Base-by-base conservation (phyloP, 2,888 invertebrate genomes). In the Pimpla rufipes region DNA sequence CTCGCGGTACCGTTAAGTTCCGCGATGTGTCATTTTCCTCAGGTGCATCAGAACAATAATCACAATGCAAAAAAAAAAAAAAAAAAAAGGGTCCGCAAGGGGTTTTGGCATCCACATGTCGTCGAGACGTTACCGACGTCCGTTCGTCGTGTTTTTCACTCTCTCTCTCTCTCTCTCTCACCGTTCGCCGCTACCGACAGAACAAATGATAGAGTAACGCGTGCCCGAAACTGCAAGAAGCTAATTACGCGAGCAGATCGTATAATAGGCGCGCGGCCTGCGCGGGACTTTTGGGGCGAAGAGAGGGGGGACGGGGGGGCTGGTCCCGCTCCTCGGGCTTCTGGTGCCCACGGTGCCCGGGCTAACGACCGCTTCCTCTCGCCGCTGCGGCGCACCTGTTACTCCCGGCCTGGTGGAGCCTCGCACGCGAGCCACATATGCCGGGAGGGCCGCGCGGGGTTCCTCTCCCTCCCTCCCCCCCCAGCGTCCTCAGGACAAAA, bases 381-480 rank as follows among this genome's bases (percentile, higher is more conserved):
- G n/a, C n/a, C 29, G 29, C 29, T 29, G 29, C 29, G 29, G 74
- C 68, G 90, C 92, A 92, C 91, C 91, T 92, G 92, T 92, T 92
- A 90, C 90, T 87, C 88, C 85, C 88, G 87, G 85, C 85, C 86
- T 86, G 88, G 86, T 86, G 87, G 84, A 83, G 76, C 81, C 88
- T 83, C 89, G 91, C 92, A 92, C 92, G 92, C 92, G 89, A 92
- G 88, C 91, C 90, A 88, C 92, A 92, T 92, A 91, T 92, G 92
- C 91, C 90, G 87, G 45, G 68, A 68, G 67, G 73, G 68, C 52
- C 29, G 18, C 18, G 35, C 29, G 29, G 29, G 5, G 29, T 29
- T 67, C 45, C 52, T 21, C 18, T 59, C 40, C 23, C 52, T 47
- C 45, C 67, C 42, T 42, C 55, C 66, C 11, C 62, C 40, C 42